Percentiles rank a stretch among this genome's conserved stretches.
phyloP scores from a whole-genome alignment of 1,140 invertebrate genomes.

The Caligus rogercresseyi region DNA sequence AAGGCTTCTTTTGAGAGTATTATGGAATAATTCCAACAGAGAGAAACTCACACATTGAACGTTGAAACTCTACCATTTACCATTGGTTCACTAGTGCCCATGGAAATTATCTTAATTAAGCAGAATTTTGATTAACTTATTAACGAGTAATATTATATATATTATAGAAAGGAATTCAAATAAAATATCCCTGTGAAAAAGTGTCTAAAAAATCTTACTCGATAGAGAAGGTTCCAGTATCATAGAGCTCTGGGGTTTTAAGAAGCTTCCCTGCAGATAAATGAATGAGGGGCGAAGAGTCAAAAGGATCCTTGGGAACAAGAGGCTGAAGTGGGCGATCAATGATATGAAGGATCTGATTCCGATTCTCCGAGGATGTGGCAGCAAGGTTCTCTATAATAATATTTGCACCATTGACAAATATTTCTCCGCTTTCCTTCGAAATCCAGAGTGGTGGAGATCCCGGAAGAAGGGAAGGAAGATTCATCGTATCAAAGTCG shows the following conservation, averaged over 20 bases:
- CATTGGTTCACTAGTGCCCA: too few relatives aligned
- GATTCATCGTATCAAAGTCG: neutral
- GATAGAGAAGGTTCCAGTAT: neutral
- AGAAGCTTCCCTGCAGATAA: neutral
- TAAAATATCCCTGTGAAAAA: too few relatives aligned
- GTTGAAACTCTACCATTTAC: too few relatives aligned
- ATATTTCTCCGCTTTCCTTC: neutral
- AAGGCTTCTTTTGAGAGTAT: too few relatives aligned
- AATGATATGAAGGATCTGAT: conserved; percentile 12
- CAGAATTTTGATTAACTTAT: too few relatives aligned
- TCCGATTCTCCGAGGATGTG: neutral
- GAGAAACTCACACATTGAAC: too few relatives aligned
- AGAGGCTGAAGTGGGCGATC: neutral
- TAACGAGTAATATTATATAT: too few relatives aligned
- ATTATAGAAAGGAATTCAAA: too few relatives aligned
- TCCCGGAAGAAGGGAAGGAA: conserved; percentile 9
- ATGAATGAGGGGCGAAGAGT: neutral
- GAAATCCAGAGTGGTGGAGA: conserved; percentile 12
- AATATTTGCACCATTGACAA: conserved; percentile 9
- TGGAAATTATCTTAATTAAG: too few relatives aligned
- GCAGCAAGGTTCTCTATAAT: conserved; percentile 12
- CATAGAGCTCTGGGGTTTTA: neutral
- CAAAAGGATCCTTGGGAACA: neutral
- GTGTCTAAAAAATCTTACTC: too few relatives aligned
- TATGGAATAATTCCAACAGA: too few relatives aligned